Evolutionary conservation across 2,113 vertebrate genomes (phyloP).

Genomic region (Megaptera novaeangliae): DNA sequence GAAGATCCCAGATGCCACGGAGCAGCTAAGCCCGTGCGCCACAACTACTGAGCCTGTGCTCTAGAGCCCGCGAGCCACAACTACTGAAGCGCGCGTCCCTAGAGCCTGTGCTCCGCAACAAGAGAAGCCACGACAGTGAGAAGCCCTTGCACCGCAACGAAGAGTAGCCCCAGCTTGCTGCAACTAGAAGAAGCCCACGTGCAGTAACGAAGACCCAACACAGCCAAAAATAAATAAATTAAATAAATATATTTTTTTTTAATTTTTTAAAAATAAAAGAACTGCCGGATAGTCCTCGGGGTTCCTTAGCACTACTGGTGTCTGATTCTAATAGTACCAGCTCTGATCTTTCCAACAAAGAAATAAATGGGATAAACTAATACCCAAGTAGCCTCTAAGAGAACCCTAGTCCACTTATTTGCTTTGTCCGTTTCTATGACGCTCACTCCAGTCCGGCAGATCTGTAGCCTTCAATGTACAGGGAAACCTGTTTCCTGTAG

Average conservation of each 20-base stretch:
- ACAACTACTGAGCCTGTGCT: too few relatives aligned
- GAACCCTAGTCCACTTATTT: not conserved
- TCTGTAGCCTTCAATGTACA: not conserved
- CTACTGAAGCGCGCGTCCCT: accelerated
- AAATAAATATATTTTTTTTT: too few relatives aligned
- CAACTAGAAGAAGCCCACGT: too few relatives aligned
- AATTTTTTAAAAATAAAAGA: not conserved
- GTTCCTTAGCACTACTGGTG: not conserved
- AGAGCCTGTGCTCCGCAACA: too few relatives aligned
- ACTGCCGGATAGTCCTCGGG: not conserved
- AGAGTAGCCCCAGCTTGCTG: too few relatives aligned
- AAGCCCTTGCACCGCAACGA: accelerated
- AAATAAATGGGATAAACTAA: not conserved
- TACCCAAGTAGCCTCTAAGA: not conserved
- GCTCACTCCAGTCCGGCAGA: not conserved
- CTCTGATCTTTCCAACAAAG: not conserved
- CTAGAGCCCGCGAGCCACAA: too few relatives aligned
- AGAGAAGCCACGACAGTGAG: too few relatives aligned
- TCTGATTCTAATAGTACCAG: not conserved
- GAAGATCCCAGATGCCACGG: too few relatives aligned
- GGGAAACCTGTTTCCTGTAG: not conserved
- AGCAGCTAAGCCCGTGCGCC: too few relatives aligned
- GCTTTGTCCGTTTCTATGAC: not conserved
- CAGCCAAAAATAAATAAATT: too few relatives aligned
- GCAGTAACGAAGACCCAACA: too few relatives aligned